Percentiles rank a stretch among this genome's conserved stretches.
These are phyloP conservation scores for Drosophila monieri DNA, from an alignment of 2,888 invertebrate genomes.

Conservation along the genomic window DNA sequence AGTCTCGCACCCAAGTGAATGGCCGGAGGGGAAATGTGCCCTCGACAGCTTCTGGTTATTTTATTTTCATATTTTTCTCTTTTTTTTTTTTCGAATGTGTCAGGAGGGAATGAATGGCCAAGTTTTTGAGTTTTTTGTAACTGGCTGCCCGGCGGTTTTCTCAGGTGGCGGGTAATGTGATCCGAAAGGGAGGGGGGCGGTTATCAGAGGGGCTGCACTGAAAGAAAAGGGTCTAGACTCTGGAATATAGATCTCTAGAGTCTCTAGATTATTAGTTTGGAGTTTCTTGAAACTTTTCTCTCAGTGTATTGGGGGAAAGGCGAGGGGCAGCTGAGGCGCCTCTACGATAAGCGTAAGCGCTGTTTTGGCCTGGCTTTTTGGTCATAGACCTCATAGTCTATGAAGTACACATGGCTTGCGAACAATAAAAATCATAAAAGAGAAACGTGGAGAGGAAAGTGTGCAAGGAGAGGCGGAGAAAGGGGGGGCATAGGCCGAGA, in stretches of 20 bases:
- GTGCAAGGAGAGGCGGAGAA: not conserved
- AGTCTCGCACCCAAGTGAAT: constrained; percentile 27
- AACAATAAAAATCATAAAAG: constrained; percentile 44
- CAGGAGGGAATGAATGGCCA: constrained; percentile 30
- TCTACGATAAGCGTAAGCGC: constrained; percentile 38
- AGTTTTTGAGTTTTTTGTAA: constrained; percentile 19
- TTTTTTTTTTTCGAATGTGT: constrained; percentile 1
- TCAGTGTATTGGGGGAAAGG: not conserved
- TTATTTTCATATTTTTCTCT: constrained; percentile 14
- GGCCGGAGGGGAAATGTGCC: constrained; percentile 19
- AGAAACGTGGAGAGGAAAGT: constrained; percentile 22
- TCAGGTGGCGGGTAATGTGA: constrained; percentile 21
- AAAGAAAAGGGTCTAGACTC: not conserved
- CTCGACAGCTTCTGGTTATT: constrained; percentile 26
- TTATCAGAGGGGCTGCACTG: not conserved
- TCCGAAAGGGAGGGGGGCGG: not conserved
- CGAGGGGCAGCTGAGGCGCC: not conserved
- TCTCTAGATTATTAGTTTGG: no score
- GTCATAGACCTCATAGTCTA: constrained; percentile 33
- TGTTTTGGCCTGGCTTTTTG: constrained; percentile 42
- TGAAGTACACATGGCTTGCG: constrained; percentile 4
- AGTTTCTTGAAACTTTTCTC: not conserved
- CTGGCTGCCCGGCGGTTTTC: constrained; percentile 21
- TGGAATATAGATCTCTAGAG: not conserved
- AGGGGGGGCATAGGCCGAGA: constrained; percentile 5